Percentiles rank a stretch among this genome's conserved stretches.
These are phyloP conservation scores for Dione juno DNA, from an alignment of 2,888 invertebrate genomes.

Conservation along the genomic window DNA sequence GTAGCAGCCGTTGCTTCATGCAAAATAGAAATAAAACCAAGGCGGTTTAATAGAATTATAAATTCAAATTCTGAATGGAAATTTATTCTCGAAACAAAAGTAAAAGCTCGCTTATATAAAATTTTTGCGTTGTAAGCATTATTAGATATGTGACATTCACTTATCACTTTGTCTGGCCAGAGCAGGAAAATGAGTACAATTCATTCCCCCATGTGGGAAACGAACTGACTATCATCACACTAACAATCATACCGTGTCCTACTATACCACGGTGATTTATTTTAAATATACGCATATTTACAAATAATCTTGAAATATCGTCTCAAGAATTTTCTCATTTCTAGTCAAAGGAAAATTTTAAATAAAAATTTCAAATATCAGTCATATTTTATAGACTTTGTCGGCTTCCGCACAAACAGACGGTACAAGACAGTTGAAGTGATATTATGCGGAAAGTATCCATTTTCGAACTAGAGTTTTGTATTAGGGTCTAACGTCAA, in stretches of 20 bases:
- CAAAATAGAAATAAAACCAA: slow-evolving; percentile 38
- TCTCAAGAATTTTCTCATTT: slow-evolving; percentile 5
- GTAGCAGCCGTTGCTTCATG: slow-evolving; percentile 37
- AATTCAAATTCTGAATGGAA: slow-evolving; percentile 34
- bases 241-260: too few relatives aligned
- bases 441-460: slow-evolving; percentile 35
- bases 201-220: too few relatives aligned
- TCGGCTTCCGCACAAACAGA: not conserved
- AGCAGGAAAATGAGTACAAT: too few relatives aligned
- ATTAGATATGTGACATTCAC: not conserved
- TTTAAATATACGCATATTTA: not conserved
- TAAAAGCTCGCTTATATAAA: slow-evolving; percentile 15
- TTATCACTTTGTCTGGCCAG: too few relatives aligned
- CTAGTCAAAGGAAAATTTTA: slow-evolving; percentile 1
- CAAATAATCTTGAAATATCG: not conserved
- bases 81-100: slow-evolving; percentile 26
- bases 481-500: slow-evolving; percentile 39
- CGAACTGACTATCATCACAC: too few relatives aligned
- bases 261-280: not conserved
- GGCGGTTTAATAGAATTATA: slow-evolving; percentile 34
- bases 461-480: slow-evolving; percentile 34
- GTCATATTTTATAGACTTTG: slow-evolving; percentile 2
- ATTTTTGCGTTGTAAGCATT: not conserved
- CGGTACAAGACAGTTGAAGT: slow-evolving; percentile 25
- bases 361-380: not conserved